Evolutionary conservation across 2,888 invertebrate species (phyloP).

Genomic region (Caenorhabditis auriculariae): DNA sequence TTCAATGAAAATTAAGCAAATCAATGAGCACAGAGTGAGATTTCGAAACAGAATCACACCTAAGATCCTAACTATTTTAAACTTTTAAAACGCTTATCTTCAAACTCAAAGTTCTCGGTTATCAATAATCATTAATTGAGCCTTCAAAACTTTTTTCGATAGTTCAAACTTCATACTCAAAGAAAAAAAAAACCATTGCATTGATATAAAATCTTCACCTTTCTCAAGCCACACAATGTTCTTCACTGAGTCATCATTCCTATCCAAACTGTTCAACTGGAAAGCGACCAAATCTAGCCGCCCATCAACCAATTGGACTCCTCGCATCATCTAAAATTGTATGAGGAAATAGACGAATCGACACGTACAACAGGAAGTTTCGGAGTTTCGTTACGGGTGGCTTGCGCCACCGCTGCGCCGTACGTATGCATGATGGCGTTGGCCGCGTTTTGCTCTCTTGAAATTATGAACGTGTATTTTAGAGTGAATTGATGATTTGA

Average conservation of each 20-base stretch:
- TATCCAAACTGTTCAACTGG: constrained; percentile 66
- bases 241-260: constrained; percentile 38
- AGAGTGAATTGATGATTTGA: background rate
- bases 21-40: background rate
- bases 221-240: constrained; percentile 60
- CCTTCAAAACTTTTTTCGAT: background rate
- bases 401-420: constrained; percentile 57
- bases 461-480: constrained; percentile 3
- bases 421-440: constrained; percentile 58
- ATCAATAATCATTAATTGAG: background rate
- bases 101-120: no score
- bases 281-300: constrained; percentile 56
- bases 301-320: constrained; percentile 58
- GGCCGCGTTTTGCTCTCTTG: constrained; percentile 59
- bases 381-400: constrained; percentile 22
- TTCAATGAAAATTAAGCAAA: background rate
- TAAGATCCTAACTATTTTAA: background rate
- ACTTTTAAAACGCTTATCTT: background rate
- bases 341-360: background rate
- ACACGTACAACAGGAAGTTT: constrained; percentile 36
- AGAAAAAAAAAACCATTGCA: background rate
- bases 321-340: constrained; percentile 42
- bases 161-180: background rate
- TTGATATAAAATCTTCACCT: no score
- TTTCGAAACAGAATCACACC: background rate